phyloP scores from a whole-genome alignment of 2,797 vertebrate genomes.

The Melanotaenia parkinsoni region DNA sequence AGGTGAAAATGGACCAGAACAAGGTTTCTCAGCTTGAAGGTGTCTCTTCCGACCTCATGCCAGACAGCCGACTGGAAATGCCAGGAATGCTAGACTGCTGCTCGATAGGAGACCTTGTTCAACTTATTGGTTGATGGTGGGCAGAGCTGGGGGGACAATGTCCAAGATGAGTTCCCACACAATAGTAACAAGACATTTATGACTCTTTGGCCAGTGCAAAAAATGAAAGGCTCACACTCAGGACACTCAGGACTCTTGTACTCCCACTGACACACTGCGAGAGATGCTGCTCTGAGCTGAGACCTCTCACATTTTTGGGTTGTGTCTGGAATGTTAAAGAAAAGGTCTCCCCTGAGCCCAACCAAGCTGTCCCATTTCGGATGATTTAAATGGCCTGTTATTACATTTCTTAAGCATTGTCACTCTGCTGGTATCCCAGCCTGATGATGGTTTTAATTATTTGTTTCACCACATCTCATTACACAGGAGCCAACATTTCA shows the following conservation, averaged over 20 bases:
- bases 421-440: constrained; percentile 49
- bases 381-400: constrained; percentile 83
- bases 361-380: constrained; percentile 76
- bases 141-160: constrained; percentile 80
- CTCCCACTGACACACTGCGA: constrained; percentile 69
- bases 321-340: constrained; percentile 68
- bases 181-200: constrained; percentile 88
- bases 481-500: constrained; percentile 62
- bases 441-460: constrained; percentile 70
- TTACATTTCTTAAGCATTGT: constrained; percentile 78
- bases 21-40: constrained; percentile 71
- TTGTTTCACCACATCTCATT: constrained; percentile 52
- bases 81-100: constrained; percentile 87
- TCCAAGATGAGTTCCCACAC: constrained; percentile 85
- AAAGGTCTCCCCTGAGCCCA: constrained; percentile 67
- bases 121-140: constrained; percentile 86
- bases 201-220: constrained; percentile 74
- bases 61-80: constrained; percentile 85
- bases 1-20: constrained; percentile 68
- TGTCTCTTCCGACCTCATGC: constrained; percentile 74
- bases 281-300: constrained; percentile 55
- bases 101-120: constrained; percentile 87
- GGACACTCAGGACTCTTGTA: constrained; percentile 57
- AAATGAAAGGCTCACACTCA: constrained; percentile 72
- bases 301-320: constrained; percentile 67